Evolutionary conservation across 2,888 invertebrate genomes (phyloP), one percentile per base, ranked within the genome.

Genomic region (Alitta virens): DNA sequence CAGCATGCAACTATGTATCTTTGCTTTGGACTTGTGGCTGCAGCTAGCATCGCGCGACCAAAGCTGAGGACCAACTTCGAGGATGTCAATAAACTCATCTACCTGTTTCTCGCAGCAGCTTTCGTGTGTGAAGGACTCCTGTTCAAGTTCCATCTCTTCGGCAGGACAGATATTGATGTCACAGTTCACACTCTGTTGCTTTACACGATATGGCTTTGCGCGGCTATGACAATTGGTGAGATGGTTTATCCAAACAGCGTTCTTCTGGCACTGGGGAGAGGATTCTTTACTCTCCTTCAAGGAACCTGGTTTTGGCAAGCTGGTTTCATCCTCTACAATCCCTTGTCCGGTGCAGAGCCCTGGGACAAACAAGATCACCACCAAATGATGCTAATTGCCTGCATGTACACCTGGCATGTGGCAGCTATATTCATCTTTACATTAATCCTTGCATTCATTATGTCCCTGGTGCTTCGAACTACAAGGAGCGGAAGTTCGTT

Each of bases 1-100:
- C 85, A 85, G 67, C 85, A 85, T 72, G 81, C 83, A 52, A 84
- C 84, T 26, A 85, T 85, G 84, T 85, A 82, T 71, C 81, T 83
- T 73, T 83, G 83, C 72, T 85, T 85, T 70, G 83, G 82, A n/a
- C 63, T 84, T 27, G 77, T 77, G 52, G 84, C 83, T 3, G 71
- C 82, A 0, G 64, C 83, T 16, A 84, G 84, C 63, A 66, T 84
- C 2, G 68, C 82, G 7, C 5, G 21, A 46, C 21, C 46, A 7
- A 46, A 21, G 18, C 63, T 77, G 14, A 73, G 80, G 67, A 79
- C 74, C 63, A 33, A 33, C 12, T 33, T 33, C 33, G 33, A 12
- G 12, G 59, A 84, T 16, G 83, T 84, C 1, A 76, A 78, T 7
- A 76, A 80, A 64, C 70, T 80, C 24, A 84, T 84, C 66, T 85